Evolutionary conservation across 2,888 invertebrate species (phyloP).

Genomic region (Phalangium opilio): DNA sequence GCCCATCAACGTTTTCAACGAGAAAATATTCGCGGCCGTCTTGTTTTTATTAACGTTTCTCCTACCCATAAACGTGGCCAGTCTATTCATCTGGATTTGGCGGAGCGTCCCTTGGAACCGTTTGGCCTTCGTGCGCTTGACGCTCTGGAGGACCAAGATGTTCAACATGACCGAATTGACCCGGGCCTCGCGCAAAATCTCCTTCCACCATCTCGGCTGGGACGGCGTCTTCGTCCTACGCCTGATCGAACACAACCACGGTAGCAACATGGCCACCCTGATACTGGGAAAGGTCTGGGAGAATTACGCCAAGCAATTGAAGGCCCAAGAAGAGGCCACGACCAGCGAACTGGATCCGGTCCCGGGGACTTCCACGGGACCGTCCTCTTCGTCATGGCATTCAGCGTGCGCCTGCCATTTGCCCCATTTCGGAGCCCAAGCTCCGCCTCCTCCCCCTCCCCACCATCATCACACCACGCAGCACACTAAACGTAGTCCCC

Average conservation of each 20-base stretch:
- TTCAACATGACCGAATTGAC: conserved; percentile 33
- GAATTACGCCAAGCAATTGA: conserved; percentile 25
- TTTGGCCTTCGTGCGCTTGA: conserved; percentile 29
- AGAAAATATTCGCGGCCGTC: conserved; percentile 28
- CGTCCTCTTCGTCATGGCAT: conserved; percentile 23
- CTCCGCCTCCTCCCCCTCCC: conserved; percentile 3
- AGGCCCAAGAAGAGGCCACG: conserved; percentile 21
- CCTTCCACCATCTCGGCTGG: conserved; percentile 26
- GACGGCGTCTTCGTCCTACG: conserved; percentile 29
- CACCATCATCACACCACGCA: conserved; percentile 7
- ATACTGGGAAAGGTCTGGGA: conserved; percentile 26
- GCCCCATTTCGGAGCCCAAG: conserved; percentile 15
- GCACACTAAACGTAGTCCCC: conserved; percentile 17
- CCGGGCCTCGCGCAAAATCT: conserved; percentile 27
- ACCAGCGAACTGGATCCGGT: conserved; percentile 20
- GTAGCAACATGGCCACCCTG: conserved; percentile 26
- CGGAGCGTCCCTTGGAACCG: conserved; percentile 25
- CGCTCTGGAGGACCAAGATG: conserved; percentile 31
- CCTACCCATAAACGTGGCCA: conserved; percentile 25
- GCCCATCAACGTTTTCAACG: conserved; percentile 29
- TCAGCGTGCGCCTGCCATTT: conserved; percentile 22
- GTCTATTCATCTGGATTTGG: conserved; percentile 25
- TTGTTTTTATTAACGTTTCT: conserved; percentile 30
- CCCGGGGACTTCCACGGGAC: conserved; percentile 11
- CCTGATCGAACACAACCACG: conserved; percentile 29